Conservation (phyloP, 1,140 invertebrate species). For the Macrobrachium nipponense region DNA sequence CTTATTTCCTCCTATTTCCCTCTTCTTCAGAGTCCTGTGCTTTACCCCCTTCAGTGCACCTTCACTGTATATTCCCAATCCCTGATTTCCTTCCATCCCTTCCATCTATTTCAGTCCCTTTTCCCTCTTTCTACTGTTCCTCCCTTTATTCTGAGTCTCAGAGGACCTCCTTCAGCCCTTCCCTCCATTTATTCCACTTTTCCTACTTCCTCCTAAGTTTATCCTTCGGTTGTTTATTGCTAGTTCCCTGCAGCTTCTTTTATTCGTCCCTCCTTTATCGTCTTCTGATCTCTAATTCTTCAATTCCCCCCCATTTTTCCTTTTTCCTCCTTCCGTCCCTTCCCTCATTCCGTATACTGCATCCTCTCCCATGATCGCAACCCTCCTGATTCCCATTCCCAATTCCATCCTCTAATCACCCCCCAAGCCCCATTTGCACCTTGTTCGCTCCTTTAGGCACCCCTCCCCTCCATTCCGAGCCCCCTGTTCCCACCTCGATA, state of each 20-base stretch:
- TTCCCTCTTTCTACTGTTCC: not conserved
- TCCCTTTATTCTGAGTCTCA: not conserved
- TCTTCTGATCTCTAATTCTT: not conserved
- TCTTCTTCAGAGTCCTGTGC: too few species aligned
- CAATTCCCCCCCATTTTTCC: not conserved
- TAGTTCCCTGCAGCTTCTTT: not conserved
- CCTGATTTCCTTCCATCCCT: too few species aligned
- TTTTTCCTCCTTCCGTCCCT: not conserved
- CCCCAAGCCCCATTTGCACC: not conserved
- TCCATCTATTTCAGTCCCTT: not conserved
- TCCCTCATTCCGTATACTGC: not conserved
- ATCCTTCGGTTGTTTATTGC: not conserved
- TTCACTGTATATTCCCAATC: too few species aligned
- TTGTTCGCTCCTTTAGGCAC: not conserved
- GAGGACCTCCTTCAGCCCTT: not conserved
- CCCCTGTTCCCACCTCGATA: too few species aligned
- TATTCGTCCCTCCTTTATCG: not conserved
- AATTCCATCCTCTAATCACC: not conserved
- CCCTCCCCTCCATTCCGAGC: too few species aligned
- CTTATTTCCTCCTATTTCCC: too few species aligned
- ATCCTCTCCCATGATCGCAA: not conserved
- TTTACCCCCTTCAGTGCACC: not conserved
- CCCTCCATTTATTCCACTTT: not conserved
- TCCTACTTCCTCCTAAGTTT: not conserved
- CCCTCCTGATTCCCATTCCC: not conserved